phyloP scores from a whole-genome alignment of 2,113 vertebrate genomes.

The Ailuropoda melanoleuca region DNA sequence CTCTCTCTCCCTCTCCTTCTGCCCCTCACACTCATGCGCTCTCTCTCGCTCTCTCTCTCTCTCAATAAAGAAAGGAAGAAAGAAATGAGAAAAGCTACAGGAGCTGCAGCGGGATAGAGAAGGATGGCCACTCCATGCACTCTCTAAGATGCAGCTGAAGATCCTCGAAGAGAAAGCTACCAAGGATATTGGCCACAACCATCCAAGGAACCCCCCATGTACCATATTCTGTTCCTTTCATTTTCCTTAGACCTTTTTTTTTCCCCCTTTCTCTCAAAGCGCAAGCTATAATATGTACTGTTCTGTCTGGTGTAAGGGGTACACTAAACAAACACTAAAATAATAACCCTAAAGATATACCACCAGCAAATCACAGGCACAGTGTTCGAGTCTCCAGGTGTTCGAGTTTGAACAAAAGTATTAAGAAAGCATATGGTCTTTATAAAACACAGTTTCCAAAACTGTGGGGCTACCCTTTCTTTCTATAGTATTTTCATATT shows the following conservation, averaged over 20 bases:
- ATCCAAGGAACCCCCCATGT: accelerated
- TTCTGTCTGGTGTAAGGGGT: background rate
- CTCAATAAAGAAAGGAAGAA: too few species aligned
- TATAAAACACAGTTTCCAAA: background rate
- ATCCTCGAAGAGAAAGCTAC: accelerated
- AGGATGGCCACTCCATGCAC: accelerated
- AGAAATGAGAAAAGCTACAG: background rate
- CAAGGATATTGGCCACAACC: accelerated
- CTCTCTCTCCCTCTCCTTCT: background rate
- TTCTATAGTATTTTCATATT: background rate
- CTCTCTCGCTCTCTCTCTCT: too few species aligned
- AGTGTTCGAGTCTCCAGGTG: background rate
- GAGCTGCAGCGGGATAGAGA: accelerated
- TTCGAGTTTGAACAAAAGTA: background rate
- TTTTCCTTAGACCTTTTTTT: background rate
- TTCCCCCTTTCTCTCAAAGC: background rate
- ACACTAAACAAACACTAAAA: background rate
- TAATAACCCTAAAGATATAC: background rate
- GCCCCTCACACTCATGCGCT: background rate
- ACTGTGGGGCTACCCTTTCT: background rate
- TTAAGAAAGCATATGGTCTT: background rate
- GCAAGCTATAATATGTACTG: too few species aligned
- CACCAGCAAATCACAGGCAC: background rate
- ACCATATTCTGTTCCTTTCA: accelerated
- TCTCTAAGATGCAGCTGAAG: accelerated